Percentiles rank a stretch among this genome's conserved stretches.
phyloP scores from a whole-genome alignment of 2,888 invertebrate genomes.

The Notodonta ziczac region DNA sequence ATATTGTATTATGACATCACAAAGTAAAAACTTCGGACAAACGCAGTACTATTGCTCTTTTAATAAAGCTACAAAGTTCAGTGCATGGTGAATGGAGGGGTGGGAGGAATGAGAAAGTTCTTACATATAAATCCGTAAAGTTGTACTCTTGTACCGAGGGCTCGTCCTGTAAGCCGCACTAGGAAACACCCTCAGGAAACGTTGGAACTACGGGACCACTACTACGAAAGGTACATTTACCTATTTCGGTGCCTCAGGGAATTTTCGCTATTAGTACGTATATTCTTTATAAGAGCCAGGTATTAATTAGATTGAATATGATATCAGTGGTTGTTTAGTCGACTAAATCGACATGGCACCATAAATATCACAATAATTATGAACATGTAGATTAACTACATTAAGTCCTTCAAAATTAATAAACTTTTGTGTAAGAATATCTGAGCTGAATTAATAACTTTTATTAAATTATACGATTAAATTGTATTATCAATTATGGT shows the following conservation, averaged over 20 bases:
- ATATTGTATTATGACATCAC: background rate
- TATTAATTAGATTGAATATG: too few species aligned
- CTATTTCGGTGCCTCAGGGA: background rate
- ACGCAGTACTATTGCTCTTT: conserved; percentile 13
- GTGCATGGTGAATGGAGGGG: conserved; percentile 6
- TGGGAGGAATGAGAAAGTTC: conserved; percentile 25
- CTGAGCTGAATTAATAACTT: too few species aligned
- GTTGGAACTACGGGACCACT: conserved; percentile 38
- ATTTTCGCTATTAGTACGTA: too few species aligned
- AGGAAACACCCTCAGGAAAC: conserved; percentile 47
- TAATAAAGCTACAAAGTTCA: conserved; percentile 26
- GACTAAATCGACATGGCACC: too few species aligned
- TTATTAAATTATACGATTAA: too few species aligned
- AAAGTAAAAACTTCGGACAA: background rate
- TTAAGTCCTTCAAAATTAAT: too few species aligned
- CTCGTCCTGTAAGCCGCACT: conserved; percentile 46
- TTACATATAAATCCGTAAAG: conserved; percentile 52
- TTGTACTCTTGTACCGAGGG: conserved; percentile 42
- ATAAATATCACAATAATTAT: too few species aligned
- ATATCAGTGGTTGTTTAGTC: too few species aligned
- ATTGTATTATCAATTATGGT: too few species aligned
- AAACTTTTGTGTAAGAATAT: too few species aligned
- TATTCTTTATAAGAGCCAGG: too few species aligned
- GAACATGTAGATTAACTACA: too few species aligned
- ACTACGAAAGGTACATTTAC: conserved; percentile 25